These are phyloP conservation scores for Acyrthosiphon pisum DNA, from an alignment of 1,140 invertebrate genomes.

Conservation along the genomic window DNA sequence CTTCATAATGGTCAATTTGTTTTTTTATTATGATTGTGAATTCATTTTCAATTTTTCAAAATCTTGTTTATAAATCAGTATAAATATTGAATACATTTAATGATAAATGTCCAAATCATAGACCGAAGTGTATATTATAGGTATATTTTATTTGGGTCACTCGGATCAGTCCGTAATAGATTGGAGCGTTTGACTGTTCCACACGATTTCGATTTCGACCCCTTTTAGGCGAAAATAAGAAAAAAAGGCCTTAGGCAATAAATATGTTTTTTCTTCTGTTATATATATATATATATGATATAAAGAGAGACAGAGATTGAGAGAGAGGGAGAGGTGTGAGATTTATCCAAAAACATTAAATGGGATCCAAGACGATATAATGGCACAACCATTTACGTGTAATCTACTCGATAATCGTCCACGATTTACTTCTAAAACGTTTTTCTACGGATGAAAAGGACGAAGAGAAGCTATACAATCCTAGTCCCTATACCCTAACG, in stretches of 20 bases:
- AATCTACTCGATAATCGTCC: slow-evolving; percentile 53
- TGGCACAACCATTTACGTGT: slow-evolving; percentile 44
- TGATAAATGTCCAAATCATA: not conserved
- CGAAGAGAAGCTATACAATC: not conserved
- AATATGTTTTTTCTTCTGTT: slow-evolving; percentile 13
- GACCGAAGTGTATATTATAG: not conserved
- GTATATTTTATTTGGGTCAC: not conserved
- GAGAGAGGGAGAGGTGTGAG: not conserved
- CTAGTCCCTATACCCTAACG: not conserved
- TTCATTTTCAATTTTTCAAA: not conserved
- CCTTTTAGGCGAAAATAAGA: not conserved
- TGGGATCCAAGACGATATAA: slow-evolving; percentile 44
- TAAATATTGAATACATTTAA: not conserved
- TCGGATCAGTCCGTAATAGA: not conserved
- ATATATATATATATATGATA: not conserved
- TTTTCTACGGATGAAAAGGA: not conserved
- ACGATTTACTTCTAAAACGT: slow-evolving; percentile 43
- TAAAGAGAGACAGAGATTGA: not conserved
- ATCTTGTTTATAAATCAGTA: not conserved
- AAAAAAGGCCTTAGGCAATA: slow-evolving; percentile 20
- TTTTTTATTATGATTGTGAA: not conserved
- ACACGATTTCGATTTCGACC: not conserved
- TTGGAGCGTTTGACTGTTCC: not conserved
- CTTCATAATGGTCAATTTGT: not conserved
- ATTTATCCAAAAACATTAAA: slow-evolving; percentile 55